phyloP scores from a whole-genome alignment of 92 coral and sea anemone species.

The Epizoanthus rinbou region DNA sequence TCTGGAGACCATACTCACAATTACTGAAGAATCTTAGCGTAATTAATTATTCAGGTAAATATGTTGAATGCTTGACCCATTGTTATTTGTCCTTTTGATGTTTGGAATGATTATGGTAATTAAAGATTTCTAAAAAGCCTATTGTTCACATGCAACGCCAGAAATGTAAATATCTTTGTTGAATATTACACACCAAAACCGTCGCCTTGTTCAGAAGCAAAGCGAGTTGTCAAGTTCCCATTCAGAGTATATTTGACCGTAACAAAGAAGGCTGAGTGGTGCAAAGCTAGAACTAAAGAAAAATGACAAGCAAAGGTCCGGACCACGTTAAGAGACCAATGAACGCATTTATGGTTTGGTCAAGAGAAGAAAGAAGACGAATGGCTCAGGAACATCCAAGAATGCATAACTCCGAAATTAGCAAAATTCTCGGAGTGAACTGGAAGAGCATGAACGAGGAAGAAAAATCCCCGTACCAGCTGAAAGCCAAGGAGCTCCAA shows the following conservation, averaged over 20 bases:
- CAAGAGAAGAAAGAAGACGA: constrained; percentile 76
- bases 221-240: constrained; percentile 83
- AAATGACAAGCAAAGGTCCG: constrained; percentile 79
- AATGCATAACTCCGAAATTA: constrained; percentile 98
- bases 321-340: constrained; percentile 97
- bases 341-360: constrained; percentile 99
- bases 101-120: constrained; percentile 99
- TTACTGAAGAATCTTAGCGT: constrained; percentile 48
- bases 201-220: constrained; percentile 77
- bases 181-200: constrained; percentile 78
- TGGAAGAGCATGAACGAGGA: constrained; percentile 89
- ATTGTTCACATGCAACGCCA: constrained; percentile 99
- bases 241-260: constrained; percentile 59
- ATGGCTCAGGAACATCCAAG: constrained; percentile 92
- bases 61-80: constrained; percentile 74
- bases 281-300: constrained; percentile 51
- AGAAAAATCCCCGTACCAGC: constrained; percentile 79
- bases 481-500: constrained; percentile 94
- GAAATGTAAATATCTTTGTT: constrained; percentile 99
- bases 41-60: constrained; percentile 98
- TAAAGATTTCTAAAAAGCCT: constrained; percentile 96
- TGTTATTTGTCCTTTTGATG: constrained; percentile 88
- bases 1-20: constrained; percentile 42
- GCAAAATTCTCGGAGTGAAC: constrained; percentile 88
- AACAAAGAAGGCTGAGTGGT: constrained; percentile 61